Conservation (phyloP, 1,140 invertebrate genomes). For the Gerris buenoi region DNA sequence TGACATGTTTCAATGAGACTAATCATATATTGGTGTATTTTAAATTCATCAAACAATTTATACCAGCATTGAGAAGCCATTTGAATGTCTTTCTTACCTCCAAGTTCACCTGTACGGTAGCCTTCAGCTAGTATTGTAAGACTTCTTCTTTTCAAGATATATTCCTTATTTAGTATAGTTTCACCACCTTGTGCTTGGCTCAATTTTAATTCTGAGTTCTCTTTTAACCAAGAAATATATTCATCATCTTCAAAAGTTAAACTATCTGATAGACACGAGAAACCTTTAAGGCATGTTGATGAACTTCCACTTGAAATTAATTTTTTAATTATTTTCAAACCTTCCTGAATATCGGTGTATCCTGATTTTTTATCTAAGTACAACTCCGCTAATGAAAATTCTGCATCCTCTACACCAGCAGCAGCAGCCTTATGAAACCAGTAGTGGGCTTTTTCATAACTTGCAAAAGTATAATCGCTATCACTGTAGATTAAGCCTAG, state of each 20-base stretch:
- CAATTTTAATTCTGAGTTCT: too few relatives aligned
- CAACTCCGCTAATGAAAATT: neutral
- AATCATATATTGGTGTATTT: neutral
- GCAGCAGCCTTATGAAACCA: neutral
- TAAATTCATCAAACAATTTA: neutral
- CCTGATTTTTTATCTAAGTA: neutral
- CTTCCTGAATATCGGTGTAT: neutral
- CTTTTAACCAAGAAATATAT: neutral
- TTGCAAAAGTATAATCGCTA: neutral
- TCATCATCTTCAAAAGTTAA: too few relatives aligned
- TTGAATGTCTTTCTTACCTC: too few relatives aligned
- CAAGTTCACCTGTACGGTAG: too few relatives aligned
- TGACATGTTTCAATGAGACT: neutral
- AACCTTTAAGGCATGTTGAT: too few relatives aligned
- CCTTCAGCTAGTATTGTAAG: too few relatives aligned
- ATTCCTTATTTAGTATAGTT: too few relatives aligned
- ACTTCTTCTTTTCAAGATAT: too few relatives aligned
- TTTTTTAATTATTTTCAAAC: neutral
- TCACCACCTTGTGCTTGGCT: too few relatives aligned
- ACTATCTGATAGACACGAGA: too few relatives aligned
- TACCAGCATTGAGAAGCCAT: neutral
- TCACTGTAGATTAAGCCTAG: neutral
- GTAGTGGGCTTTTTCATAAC: neutral
- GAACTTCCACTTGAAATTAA: neutral
- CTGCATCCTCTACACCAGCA: neutral